Evolutionary conservation across 2,113 vertebrate genomes (phyloP), one percentile per base, ranked within the genome.

Genomic region (Microcebus ravelobensis): DNA sequence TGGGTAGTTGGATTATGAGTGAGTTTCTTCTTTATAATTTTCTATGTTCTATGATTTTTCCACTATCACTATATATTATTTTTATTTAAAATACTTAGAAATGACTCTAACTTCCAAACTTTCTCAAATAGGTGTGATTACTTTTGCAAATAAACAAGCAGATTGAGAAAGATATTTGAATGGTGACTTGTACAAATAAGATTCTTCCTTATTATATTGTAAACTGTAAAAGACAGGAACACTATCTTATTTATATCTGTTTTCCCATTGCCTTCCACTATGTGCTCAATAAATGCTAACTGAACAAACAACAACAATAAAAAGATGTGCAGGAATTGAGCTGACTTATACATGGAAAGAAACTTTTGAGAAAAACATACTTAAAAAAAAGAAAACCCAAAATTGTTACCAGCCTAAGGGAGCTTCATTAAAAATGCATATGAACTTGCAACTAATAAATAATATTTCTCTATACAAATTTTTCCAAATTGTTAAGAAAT

Each of bases 71-170:
- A 71, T 63, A 59, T 70, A 29, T 88, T 55, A 85, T 29, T 91
- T 83, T 45, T 73, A 87, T 7, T 86, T 63, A 70, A 97, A 95
- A 61, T 36, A 91, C 29, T 87, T 59, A 23, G 70, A 76, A 63
- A 23, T 65, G n/a, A 76, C 8, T 84, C 14, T 36, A 63, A 76
- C 14, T 76, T 71, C 10, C 27, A 77, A n/a, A 52, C 18, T 74
- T 68, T 74, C 45, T 67, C 12, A 63, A 77, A 25, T 70, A 50
- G 50, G 31, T 20, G 68, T 55, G 21, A 63, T 50, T 79, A 50
- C 11, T 88, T 88, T 63, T 79, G 71, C 18, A 63, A 39, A 87
- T n/a, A 92, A 73, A 48, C 12, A 85, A 42, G 45, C 31, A 45
- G 10, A 76, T 61, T 55, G 45, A 23, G 34, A 79, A 73, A 70